Evolutionary conservation across 2,888 invertebrate genomes (phyloP), one percentile per base, ranked within the genome.

Genomic region (Agrypnus murinus): DNA sequence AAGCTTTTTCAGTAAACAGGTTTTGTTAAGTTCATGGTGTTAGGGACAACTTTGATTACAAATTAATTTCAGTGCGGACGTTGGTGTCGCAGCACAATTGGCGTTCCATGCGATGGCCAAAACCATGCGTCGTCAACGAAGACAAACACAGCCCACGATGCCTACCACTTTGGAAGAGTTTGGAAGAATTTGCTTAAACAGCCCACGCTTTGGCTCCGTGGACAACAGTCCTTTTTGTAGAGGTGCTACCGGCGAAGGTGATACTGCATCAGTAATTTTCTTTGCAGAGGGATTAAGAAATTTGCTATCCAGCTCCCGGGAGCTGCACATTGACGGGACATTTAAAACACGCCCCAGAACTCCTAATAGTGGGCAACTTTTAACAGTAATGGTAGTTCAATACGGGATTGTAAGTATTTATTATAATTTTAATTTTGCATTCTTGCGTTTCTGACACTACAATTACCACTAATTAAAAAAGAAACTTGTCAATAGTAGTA

Each of bases 41-140:
- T 34, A 34, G 34, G 8, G 4, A 34, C 8, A 34, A 34, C 4
- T 34, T 8, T 34, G 6, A 4, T 34, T 34, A 7, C n/a, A 10
- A 10, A 10, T 10, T 6, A 36, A 36, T 43, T n/a, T 10, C 7
- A 43, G 40, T 10, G 7, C 40, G n/a, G 40, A 43, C n/a, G 14
- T 43, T 6, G 40, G 14, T 10, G 43, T 43, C 14, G 43, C 43
- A 2, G 14, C 14, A 4, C n/a, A 43, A 15, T 43, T 43, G n/a
- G 43, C 43, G 6, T 7, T 7, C 14, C 43, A 12, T n/a, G 40
- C 40, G n/a, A 53, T 34, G 9, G 34, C 31, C 15, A 34, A 55
- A 10, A 19, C 53, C 2, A 55, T 55, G 36, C 12, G 55, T 9
- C 55, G 55, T 7, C 34, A 55, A 14, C 55, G 55, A 14, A 7